Conservation (phyloP, 2,797 vertebrate species). For the Chromobotia macracanthus region DNA sequence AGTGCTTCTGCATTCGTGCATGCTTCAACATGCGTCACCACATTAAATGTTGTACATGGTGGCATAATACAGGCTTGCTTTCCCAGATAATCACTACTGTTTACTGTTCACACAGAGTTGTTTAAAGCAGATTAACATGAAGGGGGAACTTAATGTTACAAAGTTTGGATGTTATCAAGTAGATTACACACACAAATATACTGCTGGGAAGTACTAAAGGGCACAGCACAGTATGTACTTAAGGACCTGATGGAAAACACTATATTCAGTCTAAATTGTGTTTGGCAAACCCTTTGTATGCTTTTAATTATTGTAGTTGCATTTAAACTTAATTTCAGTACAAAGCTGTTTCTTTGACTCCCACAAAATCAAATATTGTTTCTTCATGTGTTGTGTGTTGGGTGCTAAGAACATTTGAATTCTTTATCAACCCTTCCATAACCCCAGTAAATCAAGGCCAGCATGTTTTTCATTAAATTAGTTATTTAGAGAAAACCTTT, state of each 20-base stretch:
- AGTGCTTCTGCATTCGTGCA: conserved; percentile 50
- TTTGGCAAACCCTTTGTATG: not conserved
- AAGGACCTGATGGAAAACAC: not conserved
- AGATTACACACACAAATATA: not conserved
- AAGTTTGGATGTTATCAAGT: not conserved
- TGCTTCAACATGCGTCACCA: not conserved
- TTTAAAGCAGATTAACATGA: not conserved
- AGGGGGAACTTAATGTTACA: not conserved
- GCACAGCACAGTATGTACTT: not conserved
- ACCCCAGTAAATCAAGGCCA: no score
- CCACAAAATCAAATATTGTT: not conserved
- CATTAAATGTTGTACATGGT: not conserved
- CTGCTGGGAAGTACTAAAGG: not conserved
- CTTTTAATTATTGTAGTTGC: not conserved
- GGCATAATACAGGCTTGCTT: not conserved
- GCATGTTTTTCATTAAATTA: no score
- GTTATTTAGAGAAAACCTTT: not conserved
- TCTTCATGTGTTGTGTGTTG: no score
- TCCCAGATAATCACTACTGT: not conserved
- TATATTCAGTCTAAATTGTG: not conserved
- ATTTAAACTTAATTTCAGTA: not conserved
- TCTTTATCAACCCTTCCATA: no score
- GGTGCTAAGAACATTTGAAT: no score
- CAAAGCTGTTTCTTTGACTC: not conserved
- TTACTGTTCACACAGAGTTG: conserved; percentile 15